Base-by-base conservation (phyloP, 2,113 vertebrate species). In the Epinephelus fuscoguttatus region DNA sequence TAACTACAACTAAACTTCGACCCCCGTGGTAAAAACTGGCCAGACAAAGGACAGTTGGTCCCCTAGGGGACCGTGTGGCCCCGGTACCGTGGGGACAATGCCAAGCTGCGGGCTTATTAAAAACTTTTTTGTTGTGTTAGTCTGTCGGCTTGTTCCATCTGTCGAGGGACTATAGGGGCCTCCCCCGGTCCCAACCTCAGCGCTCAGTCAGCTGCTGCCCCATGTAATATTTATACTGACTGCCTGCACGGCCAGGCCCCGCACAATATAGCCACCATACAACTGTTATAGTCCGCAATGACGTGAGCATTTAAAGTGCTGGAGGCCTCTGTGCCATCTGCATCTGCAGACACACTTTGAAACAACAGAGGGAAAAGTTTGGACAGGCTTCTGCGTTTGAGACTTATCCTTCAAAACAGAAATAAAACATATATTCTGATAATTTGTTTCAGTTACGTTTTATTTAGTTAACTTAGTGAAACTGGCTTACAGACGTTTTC, bases 181-280 rank as follows among this genome's bases (percentile, higher is more conserved):
- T 92, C 93, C 78, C 91, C 69, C 93, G 47, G 85, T 85, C 93
- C 78, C 90, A 79, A 92, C 94, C 91, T 91, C 84, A 42, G 94
- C 94, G 86, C 95, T 87, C 94, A 95, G 94, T 98, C 97, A 98
- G 97, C 97, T 99, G 98, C 96, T 96, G 81, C 95, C 94, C 93
- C 95, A 97, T 99, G 95, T 96, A 98, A 97, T 98, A 98, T 99
- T 97, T 97, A 99, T 98, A 96, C 96, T 94, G 95, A 93, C 96
- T 82, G 81, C 74, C 59, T 69, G 25, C 61, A 25, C 67, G 30
- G 93, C 93, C 42, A 10, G 42, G 42, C 42, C 42, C 42, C 42
- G 93, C 94, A 93, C 88, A 95, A 90, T 91, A 84, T 95, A 95
- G 52, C 94, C 95, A 95, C 94, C 87, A 94, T 92, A 91, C 94